These are phyloP conservation scores for Murina feae DNA, from an alignment of 2,113 vertebrate genomes.

Conservation along the genomic window DNA sequence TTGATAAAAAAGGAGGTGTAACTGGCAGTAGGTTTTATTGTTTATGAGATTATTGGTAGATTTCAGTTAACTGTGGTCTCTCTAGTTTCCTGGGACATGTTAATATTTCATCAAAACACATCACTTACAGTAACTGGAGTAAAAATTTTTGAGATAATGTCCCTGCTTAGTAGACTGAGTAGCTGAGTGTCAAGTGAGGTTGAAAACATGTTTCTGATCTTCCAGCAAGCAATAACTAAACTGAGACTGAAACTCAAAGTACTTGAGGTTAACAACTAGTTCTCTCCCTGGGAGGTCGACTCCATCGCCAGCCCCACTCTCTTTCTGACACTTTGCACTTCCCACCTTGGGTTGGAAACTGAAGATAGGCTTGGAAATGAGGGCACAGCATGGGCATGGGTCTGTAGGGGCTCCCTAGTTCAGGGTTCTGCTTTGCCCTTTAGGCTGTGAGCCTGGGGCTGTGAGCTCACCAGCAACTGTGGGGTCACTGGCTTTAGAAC, in stretches of 20 bases:
- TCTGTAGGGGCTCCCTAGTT: background rate
- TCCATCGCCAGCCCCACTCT: background rate
- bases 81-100: background rate
- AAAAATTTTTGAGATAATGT: constrained; percentile 46
- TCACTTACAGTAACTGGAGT: constrained; percentile 51
- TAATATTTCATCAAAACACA: constrained; percentile 31
- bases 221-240: constrained; percentile 41
- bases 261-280: constrained; percentile 19
- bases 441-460: background rate
- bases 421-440: background rate
- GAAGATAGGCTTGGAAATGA: background rate
- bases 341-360: background rate
- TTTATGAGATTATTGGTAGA: constrained; percentile 30
- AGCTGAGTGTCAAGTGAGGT: constrained; percentile 24
- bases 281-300: background rate
- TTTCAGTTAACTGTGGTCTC: constrained; percentile 28
- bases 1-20: background rate
- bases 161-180: background rate
- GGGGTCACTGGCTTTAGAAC: background rate
- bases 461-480: background rate
- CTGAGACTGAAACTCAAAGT: constrained; percentile 55
- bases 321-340: background rate
- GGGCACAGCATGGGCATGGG: background rate
- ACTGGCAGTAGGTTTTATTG: constrained; percentile 9
- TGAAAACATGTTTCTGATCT: constrained; percentile 19